phyloP scores from a whole-genome alignment of 2,113 vertebrate genomes.

The Bettongia penicillata region DNA sequence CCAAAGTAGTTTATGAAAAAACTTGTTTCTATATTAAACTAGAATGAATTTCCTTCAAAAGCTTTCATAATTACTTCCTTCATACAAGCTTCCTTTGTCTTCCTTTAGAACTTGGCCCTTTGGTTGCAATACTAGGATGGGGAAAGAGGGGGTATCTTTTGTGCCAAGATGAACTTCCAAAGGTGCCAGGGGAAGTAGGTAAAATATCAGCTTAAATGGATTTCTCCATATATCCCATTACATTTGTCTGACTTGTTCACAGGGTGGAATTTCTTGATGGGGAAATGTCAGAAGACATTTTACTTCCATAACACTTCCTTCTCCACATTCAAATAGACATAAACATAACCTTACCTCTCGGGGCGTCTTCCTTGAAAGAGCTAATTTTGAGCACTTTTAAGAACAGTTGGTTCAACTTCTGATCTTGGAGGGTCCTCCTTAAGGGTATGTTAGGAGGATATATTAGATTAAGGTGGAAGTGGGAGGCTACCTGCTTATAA shows the following conservation, averaged over 20 bases:
- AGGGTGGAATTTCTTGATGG: background rate
- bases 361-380: constrained; percentile 15
- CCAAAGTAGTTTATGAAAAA: background rate
- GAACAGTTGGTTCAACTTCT: background rate
- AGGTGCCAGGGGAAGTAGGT: background rate
- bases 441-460: background rate
- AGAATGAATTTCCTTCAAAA: background rate
- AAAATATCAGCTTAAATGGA: constrained; percentile 7
- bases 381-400: background rate
- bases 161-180: constrained; percentile 6
- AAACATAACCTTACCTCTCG: background rate
- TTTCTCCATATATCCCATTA: background rate
- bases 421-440: background rate
- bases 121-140: constrained; percentile 15
- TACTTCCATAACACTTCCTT: background rate
- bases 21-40: constrained; percentile 33
- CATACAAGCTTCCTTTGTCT: background rate
- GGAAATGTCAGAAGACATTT: constrained; percentile 3
- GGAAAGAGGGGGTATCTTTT: background rate
- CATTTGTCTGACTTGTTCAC: background rate
- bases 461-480: background rate
- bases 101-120: background rate
- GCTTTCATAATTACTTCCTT: background rate
- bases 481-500: constrained; percentile 1
- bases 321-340: background rate